A percentile compares a stretch with the other conserved stretches of the same genome.
These are phyloP conservation scores for Mesoligia furuncula DNA, from an alignment of 2,888 invertebrate genomes.

Conservation along the genomic window DNA sequence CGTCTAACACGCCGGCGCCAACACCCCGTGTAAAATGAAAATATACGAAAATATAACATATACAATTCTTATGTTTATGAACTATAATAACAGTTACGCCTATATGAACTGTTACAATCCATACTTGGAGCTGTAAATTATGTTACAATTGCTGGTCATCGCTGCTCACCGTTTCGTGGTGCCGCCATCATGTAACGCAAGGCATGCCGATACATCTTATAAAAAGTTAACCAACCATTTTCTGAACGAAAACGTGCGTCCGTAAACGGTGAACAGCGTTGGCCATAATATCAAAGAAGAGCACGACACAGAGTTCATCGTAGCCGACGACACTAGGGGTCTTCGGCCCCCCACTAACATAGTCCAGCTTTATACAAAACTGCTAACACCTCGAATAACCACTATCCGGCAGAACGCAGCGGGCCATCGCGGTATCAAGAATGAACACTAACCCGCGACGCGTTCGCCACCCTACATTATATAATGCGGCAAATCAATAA, in stretches of 20 bases:
- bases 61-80: slow-evolving; percentile 89
- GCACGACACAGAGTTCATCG: slow-evolving; percentile 76
- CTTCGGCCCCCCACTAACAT: slow-evolving; percentile 70
- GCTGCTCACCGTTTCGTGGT: slow-evolving; percentile 52
- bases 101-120: slow-evolving; percentile 86
- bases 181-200: slow-evolving; percentile 48
- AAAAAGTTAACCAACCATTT: slow-evolving; percentile 47
- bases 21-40: slow-evolving; percentile 78
- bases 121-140: slow-evolving; percentile 83
- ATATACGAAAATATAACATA: slow-evolving; percentile 88
- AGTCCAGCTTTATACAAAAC: slow-evolving; percentile 76
- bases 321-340: slow-evolving; percentile 74
- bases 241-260: slow-evolving; percentile 41
- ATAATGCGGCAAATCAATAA: slow-evolving; percentile 88
- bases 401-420: slow-evolving; percentile 69
- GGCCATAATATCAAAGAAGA: slow-evolving; percentile 71
- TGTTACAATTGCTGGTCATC: slow-evolving; percentile 77
- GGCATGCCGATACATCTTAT: slow-evolving; percentile 50
- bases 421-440: slow-evolving; percentile 50
- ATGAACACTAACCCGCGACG: slow-evolving; percentile 58
- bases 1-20: slow-evolving; percentile 41
- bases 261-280: slow-evolving; percentile 54
- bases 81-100: slow-evolving; percentile 89
- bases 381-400: slow-evolving; percentile 77
- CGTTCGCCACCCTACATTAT: slow-evolving; percentile 78